Base-by-base conservation (phyloP, 2,797 vertebrate genomes). In the Holocentrus rufus region DNA sequence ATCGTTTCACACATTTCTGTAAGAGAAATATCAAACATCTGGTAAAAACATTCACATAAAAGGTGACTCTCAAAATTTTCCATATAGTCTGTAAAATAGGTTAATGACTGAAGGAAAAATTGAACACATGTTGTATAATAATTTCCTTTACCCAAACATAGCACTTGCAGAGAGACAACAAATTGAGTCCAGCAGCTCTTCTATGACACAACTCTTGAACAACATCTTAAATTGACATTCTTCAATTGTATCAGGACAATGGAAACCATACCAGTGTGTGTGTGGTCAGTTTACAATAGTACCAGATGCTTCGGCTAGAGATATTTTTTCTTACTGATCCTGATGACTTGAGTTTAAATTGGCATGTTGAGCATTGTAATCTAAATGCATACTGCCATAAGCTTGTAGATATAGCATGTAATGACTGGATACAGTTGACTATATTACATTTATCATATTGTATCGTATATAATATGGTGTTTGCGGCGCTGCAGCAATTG, bases 21-120 rank as follows among this genome's bases (percentile, higher is more conserved):
- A 80, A 83, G 47, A 72, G 25, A 77, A 79, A 85, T 81, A 88
- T 77, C 62, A 55, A 82, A 89, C 89, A 92, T 93, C 89, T 93
- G 89, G 78, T 65, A 79, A 90, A 87, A 81, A 90, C 79, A 82
- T 92, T 87, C 69, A 72, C 56, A 74, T 69, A 79, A 77, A 72
- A 74, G 75, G 78, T 81, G 58, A 74, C 66, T 83, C 58, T 53
- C 54, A 65, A 71, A 83, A 73, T 81, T 85, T 85, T 87, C 82
- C 78, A 79, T 73, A 74, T 50, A 83, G 63, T 87, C 79, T 80
- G 80, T 84, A 82, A 85, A 90, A 88, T 80, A 70, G 75, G 67
- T 82, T 85, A 83, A 90, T 77, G 80, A 86, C 78, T 76, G 31
- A 62, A 54, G 76, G 74, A 81, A 89, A 91, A 87, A 65, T 46